A percentile compares a stretch with the other conserved stretches of the same genome.
These are phyloP conservation scores for Panthera leo DNA, from an alignment of 2,113 vertebrate genomes.

Conservation along the genomic window DNA sequence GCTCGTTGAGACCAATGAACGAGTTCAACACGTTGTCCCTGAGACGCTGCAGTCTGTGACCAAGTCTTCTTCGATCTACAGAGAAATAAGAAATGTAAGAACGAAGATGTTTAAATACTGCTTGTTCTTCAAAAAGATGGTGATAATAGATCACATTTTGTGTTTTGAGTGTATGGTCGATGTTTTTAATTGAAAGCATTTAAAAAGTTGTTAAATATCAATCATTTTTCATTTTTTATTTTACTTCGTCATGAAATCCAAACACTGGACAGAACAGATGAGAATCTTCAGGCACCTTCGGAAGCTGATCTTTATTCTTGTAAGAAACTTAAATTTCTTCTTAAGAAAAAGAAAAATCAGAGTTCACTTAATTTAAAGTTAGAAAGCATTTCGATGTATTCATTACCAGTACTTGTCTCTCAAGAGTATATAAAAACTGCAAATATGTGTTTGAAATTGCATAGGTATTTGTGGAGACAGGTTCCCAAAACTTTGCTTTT, in stretches of 20 bases:
- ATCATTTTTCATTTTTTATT: not conserved
- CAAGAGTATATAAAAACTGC: not conserved
- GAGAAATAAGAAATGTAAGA: not conserved
- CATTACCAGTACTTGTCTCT: not conserved
- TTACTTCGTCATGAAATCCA: not conserved
- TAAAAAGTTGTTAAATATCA: not conserved
- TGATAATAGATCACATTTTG: not conserved
- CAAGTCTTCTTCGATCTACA: not conserved
- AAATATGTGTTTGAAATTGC: not conserved
- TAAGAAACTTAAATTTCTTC: not conserved
- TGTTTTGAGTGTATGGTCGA: not conserved
- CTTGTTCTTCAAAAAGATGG: not conserved
- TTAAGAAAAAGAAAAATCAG: not conserved
- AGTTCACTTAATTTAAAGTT: not conserved
- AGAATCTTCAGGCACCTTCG: not conserved
- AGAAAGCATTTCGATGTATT: not conserved
- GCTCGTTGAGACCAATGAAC: accelerated
- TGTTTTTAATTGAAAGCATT: not conserved
- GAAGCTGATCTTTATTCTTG: not conserved
- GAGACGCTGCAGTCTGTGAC: not conserved
- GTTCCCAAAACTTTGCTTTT: not conserved
- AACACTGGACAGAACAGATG: not conserved
- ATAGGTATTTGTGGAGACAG: not conserved
- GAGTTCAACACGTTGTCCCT: accelerated
- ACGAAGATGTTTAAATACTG: not conserved